Percentiles rank a stretch among this genome's conserved stretches.
phyloP scores from a whole-genome alignment of 1,140 invertebrate genomes.

The Apis laboriosa region DNA sequence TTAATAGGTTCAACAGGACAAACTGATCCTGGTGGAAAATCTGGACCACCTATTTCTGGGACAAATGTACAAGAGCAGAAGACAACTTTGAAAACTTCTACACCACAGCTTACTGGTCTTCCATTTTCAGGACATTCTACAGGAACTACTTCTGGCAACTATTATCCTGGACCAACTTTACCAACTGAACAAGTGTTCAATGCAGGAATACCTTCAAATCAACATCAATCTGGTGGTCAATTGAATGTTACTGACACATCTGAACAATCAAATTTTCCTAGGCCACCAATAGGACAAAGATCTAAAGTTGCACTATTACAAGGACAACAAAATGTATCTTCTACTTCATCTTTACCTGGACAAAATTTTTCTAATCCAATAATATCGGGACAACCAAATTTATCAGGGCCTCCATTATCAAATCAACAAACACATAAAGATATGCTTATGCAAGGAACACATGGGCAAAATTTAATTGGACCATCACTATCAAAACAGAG shows the following conservation, averaged over 20 bases:
- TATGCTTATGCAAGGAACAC: conserved; percentile 47
- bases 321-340: conserved; percentile 54
- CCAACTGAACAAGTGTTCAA: conserved; percentile 67
- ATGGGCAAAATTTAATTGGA: conserved; percentile 48
- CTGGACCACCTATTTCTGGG: conserved; percentile 38
- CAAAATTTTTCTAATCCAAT: conserved; percentile 52
- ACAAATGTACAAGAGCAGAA: conserved; percentile 53
- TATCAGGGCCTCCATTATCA: conserved; percentile 71
- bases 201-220: conserved; percentile 54
- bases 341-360: conserved; percentile 44
- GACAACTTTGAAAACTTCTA: conserved; percentile 57
- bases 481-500: conserved; percentile 67
- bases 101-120: conserved; percentile 59
- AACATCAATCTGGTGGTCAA: conserved; percentile 50
- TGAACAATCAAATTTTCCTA: conserved; percentile 58
- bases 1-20: conserved; percentile 65
- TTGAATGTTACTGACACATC: conserved; percentile 58
- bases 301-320: conserved; percentile 34
- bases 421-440: conserved; percentile 39
- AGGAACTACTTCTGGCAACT: conserved; percentile 56
- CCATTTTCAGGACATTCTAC: conserved; percentile 59
- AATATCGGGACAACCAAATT: conserved; percentile 48
- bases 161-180: conserved; percentile 65
- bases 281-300: conserved; percentile 56
- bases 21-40: conserved; percentile 63